Base-by-base conservation (phyloP, 1,140 invertebrate genomes). In the Lysiphlebus fabarum region DNA sequence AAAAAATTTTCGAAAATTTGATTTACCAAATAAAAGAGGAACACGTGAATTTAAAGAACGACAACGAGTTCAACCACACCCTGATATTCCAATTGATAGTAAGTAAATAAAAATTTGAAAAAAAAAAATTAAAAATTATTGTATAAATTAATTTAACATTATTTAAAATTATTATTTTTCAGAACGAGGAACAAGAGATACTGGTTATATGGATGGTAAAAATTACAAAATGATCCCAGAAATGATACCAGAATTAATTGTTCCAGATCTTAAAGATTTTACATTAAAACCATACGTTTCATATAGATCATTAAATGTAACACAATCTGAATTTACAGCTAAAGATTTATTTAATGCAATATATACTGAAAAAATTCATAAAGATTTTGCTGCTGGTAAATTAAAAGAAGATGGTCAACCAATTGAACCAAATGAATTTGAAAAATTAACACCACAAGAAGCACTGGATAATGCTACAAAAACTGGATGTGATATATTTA, bases 251-350 rank as follows among this genome's bases (percentile, higher is more conserved):
- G 90, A 97, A 73, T 70, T 98, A 11, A 86, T 98, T 61, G 95
- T 98, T 12, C 96, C 96, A 2, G 87, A 96, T 73, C 77, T 98
- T 5, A 87, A 83, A 65, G 86, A 62, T 62, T 86, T 84, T 51
- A 74, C 86, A 78, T 79, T 98, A 33, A 96, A 95, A 76, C 93
- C 96, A 0, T 98, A 98, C 71, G 95, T 98, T 0, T 93, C 92
- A 0, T 98, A 97, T 67, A 84, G 83, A 76, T 83, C 85, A 0
- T 77, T 83, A 8, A 87, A 93, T 55, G 82, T 95, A 5, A 70
- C 80, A 10, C 89, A 94, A 73, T 83, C 85, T 7, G 85, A 90
- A 75, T 93, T 95, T 65, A 94, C 91, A 11, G 79, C 93, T 7
- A 72, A 93, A 78, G 86, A 93, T 72, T 80, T 97, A 12, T 97